These are phyloP conservation scores for Helostoma temminkii DNA, from an alignment of 2,797 vertebrate species.

Conservation along the genomic window DNA sequence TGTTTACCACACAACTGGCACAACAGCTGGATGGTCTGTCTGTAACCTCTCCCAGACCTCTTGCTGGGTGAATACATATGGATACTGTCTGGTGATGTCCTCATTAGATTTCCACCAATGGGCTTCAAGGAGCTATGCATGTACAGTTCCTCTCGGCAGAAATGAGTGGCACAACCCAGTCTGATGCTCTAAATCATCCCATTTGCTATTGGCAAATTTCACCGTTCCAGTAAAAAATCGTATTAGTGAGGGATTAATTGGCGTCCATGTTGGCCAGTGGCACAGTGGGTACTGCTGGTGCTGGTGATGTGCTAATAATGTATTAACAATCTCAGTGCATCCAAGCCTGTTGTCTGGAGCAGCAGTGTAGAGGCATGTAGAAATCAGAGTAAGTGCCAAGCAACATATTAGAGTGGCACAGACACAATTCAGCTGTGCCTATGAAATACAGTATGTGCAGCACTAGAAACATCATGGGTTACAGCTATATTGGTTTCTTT, in stretches of 20 bases:
- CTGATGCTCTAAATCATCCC: slow-evolving; percentile 50
- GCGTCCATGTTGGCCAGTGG: slow-evolving; percentile 50
- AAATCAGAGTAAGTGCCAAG: background rate
- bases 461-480: too few relatives aligned
- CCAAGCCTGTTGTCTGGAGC: slow-evolving; percentile 29
- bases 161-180: slow-evolving; percentile 46
- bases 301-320: slow-evolving; percentile 44
- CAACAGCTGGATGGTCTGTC: slow-evolving; percentile 78
- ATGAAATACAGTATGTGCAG: slow-evolving; percentile 6
- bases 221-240: slow-evolving; percentile 40
- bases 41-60: slow-evolving; percentile 44
- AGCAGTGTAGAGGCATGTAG: slow-evolving; percentile 6
- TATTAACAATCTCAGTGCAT: slow-evolving; percentile 17
- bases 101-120: slow-evolving; percentile 63
- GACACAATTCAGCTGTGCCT: slow-evolving; percentile 8
- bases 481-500: too few relatives aligned
- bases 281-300: slow-evolving; percentile 15
- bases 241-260: slow-evolving; percentile 60
- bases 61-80: slow-evolving; percentile 45
- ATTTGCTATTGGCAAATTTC: slow-evolving; percentile 48
- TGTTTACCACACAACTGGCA: slow-evolving; percentile 75
- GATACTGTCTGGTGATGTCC: slow-evolving; percentile 55
- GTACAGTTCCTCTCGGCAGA: slow-evolving; percentile 56
- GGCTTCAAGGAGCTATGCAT: slow-evolving; percentile 46
- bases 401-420: slow-evolving; percentile 11